A percentile compares a stretch with the other conserved stretches of the same genome.
phyloP scores from a whole-genome alignment of 2,113 vertebrate species.

The Aldabrachelys gigantea region DNA sequence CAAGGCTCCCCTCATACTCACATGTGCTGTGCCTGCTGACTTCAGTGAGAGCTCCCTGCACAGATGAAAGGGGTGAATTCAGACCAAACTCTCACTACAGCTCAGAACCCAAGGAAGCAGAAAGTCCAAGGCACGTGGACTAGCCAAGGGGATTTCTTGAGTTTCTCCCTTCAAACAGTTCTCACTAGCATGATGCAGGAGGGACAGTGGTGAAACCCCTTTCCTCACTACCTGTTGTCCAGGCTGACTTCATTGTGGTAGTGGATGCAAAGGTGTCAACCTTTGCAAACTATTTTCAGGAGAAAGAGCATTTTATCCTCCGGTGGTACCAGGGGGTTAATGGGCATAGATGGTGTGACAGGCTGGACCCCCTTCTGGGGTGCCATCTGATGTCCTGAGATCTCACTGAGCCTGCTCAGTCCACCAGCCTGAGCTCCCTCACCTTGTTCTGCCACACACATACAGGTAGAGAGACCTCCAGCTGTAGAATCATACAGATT shows the following conservation, averaged over 20 bases:
- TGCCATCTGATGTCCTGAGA: no score
- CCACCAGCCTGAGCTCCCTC: no score
- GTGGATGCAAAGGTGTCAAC: background rate
- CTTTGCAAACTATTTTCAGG: background rate
- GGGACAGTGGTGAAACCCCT: background rate
- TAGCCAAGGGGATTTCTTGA: background rate
- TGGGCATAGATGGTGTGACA: background rate
- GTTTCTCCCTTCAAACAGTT: background rate
- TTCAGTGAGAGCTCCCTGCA: background rate
- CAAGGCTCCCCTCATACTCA: background rate
- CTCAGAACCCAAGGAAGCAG: background rate
- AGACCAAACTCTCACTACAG: background rate
- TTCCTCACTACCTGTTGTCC: background rate
- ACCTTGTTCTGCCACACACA: no score
- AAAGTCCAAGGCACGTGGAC: background rate
- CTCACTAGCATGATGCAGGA: background rate
- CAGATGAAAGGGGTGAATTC: background rate
- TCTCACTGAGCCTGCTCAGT: no score
- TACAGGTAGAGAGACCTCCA: no score
- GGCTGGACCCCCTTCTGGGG: no score
- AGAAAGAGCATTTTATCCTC: background rate
- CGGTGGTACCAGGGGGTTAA: background rate
- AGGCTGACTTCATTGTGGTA: background rate
- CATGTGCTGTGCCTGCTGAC: background rate
- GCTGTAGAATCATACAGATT: no score